Evolutionary conservation across 1,140 invertebrate genomes (phyloP).

Genomic region (Bombyx mandarina): DNA sequence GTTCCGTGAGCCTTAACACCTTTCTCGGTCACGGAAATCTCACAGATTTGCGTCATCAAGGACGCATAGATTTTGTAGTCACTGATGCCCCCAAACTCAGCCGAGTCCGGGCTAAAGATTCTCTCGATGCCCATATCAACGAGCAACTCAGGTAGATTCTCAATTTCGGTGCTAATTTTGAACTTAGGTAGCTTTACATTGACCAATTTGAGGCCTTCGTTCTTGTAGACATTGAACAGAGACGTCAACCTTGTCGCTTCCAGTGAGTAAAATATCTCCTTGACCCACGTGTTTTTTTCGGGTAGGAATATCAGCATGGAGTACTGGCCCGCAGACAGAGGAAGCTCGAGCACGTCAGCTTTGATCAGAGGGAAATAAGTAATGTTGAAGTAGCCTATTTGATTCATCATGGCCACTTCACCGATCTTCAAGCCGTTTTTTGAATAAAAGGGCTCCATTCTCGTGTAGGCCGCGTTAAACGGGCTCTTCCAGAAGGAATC

Average conservation of each 20-base stretch:
- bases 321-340: conserved; percentile 74
- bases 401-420: conserved; percentile 66
- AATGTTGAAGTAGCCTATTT: conserved; percentile 47
- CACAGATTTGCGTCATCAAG: conserved; percentile 74
- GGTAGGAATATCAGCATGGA: conserved; percentile 78
- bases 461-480: conserved; percentile 74
- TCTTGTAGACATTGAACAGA: conserved; percentile 65
- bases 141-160: conserved; percentile 71
- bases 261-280: conserved; percentile 58
- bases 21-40: conserved; percentile 80
- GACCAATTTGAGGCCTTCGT: conserved; percentile 52
- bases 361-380: conserved; percentile 55
- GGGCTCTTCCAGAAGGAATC: conserved; percentile 77
- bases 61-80: conserved; percentile 66
- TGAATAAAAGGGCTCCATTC: conserved; percentile 52
- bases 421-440: conserved; percentile 36
- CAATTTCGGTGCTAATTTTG: conserved; percentile 71
- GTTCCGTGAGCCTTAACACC: conserved; percentile 75
- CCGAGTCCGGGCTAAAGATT: conserved; percentile 72
- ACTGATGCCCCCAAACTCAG: conserved; percentile 76
- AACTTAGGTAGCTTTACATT: conserved; percentile 77
- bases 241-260: conserved; percentile 59
- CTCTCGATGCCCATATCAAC: conserved; percentile 75
- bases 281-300: conserved; percentile 23
- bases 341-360: conserved; percentile 75